These are phyloP conservation scores for Contarinia nasturtii DNA, from an alignment of 1,140 invertebrate species.

Conservation along the genomic window DNA sequence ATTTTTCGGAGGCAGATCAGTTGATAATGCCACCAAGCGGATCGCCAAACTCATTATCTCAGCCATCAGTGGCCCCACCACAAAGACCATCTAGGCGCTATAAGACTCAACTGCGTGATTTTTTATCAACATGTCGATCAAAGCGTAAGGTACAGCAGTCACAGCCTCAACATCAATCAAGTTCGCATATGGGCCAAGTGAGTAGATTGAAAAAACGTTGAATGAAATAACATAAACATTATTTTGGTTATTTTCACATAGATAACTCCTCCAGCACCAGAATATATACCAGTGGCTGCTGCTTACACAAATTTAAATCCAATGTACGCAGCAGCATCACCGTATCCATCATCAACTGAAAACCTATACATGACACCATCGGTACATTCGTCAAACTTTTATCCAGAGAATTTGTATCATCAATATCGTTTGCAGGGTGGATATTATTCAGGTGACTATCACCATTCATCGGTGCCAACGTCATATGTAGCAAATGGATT, in stretches of 20 bases:
- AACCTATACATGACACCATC: slow-evolving; percentile 45
- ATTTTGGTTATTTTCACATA: neutral
- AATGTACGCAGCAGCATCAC: slow-evolving; percentile 41
- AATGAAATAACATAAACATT: slow-evolving; percentile 6
- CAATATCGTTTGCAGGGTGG: slow-evolving; percentile 59
- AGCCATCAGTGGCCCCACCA: slow-evolving; percentile 37
- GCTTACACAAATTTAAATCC: slow-evolving; percentile 69
- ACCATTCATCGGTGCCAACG: slow-evolving; percentile 33
- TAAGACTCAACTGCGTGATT: slow-evolving; percentile 82
- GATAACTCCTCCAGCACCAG: slow-evolving; percentile 27
- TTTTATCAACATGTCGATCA: slow-evolving; percentile 75
- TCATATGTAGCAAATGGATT: slow-evolving; percentile 64
- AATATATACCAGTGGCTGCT: slow-evolving; percentile 43
- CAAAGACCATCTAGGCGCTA: slow-evolving; percentile 68
- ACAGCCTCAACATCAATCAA: slow-evolving; percentile 16
- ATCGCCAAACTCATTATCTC: slow-evolving; percentile 22
- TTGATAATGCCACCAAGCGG: slow-evolving; percentile 38
- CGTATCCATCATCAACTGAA: slow-evolving; percentile 32
- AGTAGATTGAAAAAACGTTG: slow-evolving; percentile 20
- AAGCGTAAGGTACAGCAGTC: slow-evolving; percentile 58
- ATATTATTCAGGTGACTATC: slow-evolving; percentile 56
- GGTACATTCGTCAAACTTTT: slow-evolving; percentile 49
- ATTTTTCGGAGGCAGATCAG: slow-evolving; percentile 71
- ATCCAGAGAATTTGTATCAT: slow-evolving; percentile 69
- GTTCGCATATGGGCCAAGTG: slow-evolving; percentile 22